Percentiles rank a stretch among this genome's conserved stretches.
Conservation (phyloP, 2,113 vertebrate species). For the Perccottus glenii region DNA sequence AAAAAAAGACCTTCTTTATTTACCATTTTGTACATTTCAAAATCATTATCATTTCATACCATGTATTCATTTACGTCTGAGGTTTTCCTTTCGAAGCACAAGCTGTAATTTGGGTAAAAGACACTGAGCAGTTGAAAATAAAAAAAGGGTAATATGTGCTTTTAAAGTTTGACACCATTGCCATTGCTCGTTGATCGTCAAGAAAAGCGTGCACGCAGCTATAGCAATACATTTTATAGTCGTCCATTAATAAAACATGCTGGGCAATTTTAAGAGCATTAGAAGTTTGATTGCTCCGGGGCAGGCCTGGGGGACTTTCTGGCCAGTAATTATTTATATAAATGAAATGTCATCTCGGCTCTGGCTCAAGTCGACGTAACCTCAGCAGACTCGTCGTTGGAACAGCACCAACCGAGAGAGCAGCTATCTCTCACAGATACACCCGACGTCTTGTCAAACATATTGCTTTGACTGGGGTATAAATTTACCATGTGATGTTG, state of each 20-base stretch:
- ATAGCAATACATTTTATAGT: slow-evolving; percentile 69
- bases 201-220: slow-evolving; percentile 48
- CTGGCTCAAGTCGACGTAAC: slow-evolving; percentile 76
- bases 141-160: slow-evolving; percentile 38
- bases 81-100: neutral
- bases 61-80: slow-evolving; percentile 41
- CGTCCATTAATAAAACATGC: slow-evolving; percentile 78
- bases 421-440: slow-evolving; percentile 48
- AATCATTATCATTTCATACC: slow-evolving; percentile 32
- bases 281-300: slow-evolving; percentile 80
- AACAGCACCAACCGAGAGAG: slow-evolving; percentile 49
- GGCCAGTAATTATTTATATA: slow-evolving; percentile 81
- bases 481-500: slow-evolving; percentile 59
- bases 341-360: slow-evolving; percentile 82
- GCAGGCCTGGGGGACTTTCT: slow-evolving; percentile 76
- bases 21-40: slow-evolving; percentile 36
- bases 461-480: slow-evolving; percentile 65
- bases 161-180: slow-evolving; percentile 64
- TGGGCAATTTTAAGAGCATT: slow-evolving; percentile 80
- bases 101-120: slow-evolving; percentile 48
- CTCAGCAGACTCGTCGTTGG: slow-evolving; percentile 62
- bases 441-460: slow-evolving; percentile 51
- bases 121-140: slow-evolving; percentile 40
- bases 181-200: slow-evolving; percentile 47
- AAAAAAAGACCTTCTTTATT: slow-evolving; percentile 42